Evolutionary conservation across 2,888 invertebrate species (phyloP), one percentile per base, ranked within the genome.

Genomic region (Cabera pusaria): DNA sequence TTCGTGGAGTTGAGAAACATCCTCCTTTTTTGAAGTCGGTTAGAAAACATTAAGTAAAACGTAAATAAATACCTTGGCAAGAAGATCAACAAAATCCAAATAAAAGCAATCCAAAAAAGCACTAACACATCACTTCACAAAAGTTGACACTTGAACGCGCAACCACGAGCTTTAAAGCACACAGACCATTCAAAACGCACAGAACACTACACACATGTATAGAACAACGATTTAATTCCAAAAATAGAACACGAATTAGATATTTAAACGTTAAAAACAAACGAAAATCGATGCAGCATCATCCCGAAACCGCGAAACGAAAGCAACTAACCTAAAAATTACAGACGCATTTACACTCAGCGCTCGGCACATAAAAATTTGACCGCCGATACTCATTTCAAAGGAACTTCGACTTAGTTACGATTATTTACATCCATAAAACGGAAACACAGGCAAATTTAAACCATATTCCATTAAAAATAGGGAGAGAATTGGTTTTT

Each of bases 311-410:
- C 66, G 72, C 72, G 62, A 66, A 64, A 64, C 66, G 58, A 56
- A 66, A 64, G 51, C 64, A 78, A 84, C 85, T 83, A 85, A 85
- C 83, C 84, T 83, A 79, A 76, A 81, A 81, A 70, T 57, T 59
- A 64, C 62, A 59, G 57, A 54, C 49, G 53, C 72, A 64, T 63
- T 62, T 64, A 54, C 63, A 63, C 64, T 64, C 22, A 18, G 28
- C 14, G 25, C 25, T 10, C 62, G 53, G 48, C 60, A 71, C 72
- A 71, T 77, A 79, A 82, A 84, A 86, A 72, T 75, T 82, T 81
- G 84, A 83, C 81, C 85, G 73, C 71, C 79, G 68, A 78, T 73
- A 75, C 43, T 41, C 49, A 58, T 70, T 71, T 69, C 69, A 66
- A 72, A 73, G 72, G 72, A 72, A 73, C 73, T 66, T 63, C 61